These are phyloP conservation scores for Rhyacichthys aspro DNA, from an alignment of 2,797 vertebrate species.

Conservation along the genomic window DNA sequence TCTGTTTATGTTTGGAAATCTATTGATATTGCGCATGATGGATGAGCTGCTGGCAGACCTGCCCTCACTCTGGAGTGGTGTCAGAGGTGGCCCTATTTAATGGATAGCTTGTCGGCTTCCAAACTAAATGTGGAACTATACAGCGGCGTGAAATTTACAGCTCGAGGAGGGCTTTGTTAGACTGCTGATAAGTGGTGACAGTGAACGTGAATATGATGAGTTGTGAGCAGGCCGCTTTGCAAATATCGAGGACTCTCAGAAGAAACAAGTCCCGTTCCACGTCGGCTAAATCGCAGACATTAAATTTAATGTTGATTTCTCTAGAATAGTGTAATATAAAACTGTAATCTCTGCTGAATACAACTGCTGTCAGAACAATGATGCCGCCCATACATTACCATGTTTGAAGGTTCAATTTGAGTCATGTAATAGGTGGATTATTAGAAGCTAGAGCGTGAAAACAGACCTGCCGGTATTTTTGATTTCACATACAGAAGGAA, in stretches of 20 bases:
- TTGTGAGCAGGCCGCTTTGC: conserved; percentile 67
- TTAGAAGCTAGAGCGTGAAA: conserved; percentile 46
- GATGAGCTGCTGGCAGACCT: conserved; percentile 79
- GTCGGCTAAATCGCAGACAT: conserved; percentile 20
- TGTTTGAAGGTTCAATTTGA: conserved; percentile 29
- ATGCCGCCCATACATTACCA: conserved; percentile 17
- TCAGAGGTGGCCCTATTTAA: conserved; percentile 82
- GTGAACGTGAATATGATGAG: conserved; percentile 78
- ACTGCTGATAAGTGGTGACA: conserved; percentile 59
- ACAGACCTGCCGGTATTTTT: conserved; percentile 41
- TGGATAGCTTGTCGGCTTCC: conserved; percentile 74
- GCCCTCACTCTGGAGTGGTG: conserved; percentile 74
- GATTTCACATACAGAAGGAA: conserved; percentile 62
- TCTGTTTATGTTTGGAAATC: conserved; percentile 84
- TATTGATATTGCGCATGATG: conserved; percentile 83
- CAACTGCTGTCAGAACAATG: conserved; percentile 10
- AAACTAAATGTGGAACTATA: conserved; percentile 79
- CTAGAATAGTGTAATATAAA: not conserved
- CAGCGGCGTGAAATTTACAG: conserved; percentile 67
- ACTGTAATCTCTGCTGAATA: conserved; percentile 14
- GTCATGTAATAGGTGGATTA: conserved; percentile 50
- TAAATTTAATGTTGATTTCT: not conserved
- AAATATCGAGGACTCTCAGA: conserved; percentile 66
- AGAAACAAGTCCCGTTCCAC: conserved; percentile 43
- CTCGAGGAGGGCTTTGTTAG: conserved; percentile 35